phyloP scores from a whole-genome alignment of 2,113 vertebrate species.

The Megaceryle maxima region DNA sequence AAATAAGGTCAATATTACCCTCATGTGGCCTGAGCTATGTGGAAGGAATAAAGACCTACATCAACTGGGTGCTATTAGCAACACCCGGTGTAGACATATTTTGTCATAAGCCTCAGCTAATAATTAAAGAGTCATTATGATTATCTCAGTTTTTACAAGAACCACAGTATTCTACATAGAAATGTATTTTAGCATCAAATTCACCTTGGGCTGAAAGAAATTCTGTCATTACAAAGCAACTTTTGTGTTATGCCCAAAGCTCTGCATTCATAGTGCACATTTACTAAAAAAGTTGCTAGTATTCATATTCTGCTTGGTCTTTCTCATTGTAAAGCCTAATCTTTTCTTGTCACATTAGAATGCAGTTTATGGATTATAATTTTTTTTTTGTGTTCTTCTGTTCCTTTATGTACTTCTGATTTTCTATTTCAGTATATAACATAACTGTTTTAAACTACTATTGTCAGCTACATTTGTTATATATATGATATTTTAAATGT shows the following conservation, averaged over 20 bases:
- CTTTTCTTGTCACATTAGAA: slow-evolving; percentile 2
- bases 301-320: background rate
- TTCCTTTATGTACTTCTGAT: background rate
- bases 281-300: background rate
- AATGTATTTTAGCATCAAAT: slow-evolving; percentile 15
- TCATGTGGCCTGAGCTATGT: slow-evolving; percentile 40
- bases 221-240: background rate
- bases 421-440: background rate
- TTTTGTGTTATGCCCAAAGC: background rate
- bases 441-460: background rate
- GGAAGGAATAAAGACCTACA: slow-evolving; percentile 39
- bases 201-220: slow-evolving; percentile 11
- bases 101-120: background rate
- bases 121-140: background rate
- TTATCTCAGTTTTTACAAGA: slow-evolving; percentile 36
- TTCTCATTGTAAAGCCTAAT: background rate
- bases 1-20: slow-evolving; percentile 68
- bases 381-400: background rate
- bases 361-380: background rate
- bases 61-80: slow-evolving; percentile 13
- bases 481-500: background rate
- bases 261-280: background rate
- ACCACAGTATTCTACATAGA: background rate
- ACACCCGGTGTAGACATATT: background rate
- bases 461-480: background rate